Conservation (phyloP, 2,113 vertebrate genomes). For the Ophthalmolycus amberensis region DNA sequence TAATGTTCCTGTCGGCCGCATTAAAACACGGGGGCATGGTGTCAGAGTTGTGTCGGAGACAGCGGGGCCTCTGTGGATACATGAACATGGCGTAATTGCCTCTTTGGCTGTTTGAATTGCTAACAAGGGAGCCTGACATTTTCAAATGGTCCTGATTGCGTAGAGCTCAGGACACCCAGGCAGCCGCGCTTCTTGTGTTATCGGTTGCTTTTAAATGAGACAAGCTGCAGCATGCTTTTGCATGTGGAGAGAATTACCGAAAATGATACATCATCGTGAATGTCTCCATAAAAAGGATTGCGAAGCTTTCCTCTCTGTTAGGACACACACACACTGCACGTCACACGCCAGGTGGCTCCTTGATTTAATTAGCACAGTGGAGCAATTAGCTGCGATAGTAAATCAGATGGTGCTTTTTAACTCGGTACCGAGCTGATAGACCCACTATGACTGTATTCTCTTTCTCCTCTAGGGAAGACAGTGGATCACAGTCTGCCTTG, state of each 20-base stretch:
- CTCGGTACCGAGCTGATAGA: conserved; percentile 45
- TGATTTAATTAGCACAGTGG: conserved; percentile 77
- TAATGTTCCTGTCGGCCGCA: conserved; percentile 81
- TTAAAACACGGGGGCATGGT: conserved; percentile 83
- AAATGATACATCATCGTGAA: conserved; percentile 48
- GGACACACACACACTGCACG: conserved; percentile 19
- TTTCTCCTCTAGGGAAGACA: conserved; percentile 44
- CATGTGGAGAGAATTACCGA: conserved; percentile 20
- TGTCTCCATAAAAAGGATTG: conserved; percentile 31
- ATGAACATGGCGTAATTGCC: conserved; percentile 88
- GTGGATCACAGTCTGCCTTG: conserved; percentile 21
- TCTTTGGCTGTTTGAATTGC: conserved; percentile 86
- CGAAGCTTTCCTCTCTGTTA: conserved; percentile 36
- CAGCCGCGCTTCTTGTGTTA: conserved; percentile 27
- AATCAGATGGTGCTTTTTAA: conserved; percentile 71
- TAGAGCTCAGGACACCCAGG: conserved; percentile 77
- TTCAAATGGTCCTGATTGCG: conserved; percentile 83
- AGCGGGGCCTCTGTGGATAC: conserved; percentile 82
- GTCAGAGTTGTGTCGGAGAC: conserved; percentile 85
- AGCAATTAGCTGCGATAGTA: conserved; percentile 66
- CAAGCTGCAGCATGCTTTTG: conserved; percentile 13
- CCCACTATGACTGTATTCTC: conserved; percentile 39
- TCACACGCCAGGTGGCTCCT: conserved; percentile 59
- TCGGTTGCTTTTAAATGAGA: conserved; percentile 76
- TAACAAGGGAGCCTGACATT: conserved; percentile 89